Base-by-base conservation (phyloP, 2,888 invertebrate genomes). In the Hylaea fasciaria region DNA sequence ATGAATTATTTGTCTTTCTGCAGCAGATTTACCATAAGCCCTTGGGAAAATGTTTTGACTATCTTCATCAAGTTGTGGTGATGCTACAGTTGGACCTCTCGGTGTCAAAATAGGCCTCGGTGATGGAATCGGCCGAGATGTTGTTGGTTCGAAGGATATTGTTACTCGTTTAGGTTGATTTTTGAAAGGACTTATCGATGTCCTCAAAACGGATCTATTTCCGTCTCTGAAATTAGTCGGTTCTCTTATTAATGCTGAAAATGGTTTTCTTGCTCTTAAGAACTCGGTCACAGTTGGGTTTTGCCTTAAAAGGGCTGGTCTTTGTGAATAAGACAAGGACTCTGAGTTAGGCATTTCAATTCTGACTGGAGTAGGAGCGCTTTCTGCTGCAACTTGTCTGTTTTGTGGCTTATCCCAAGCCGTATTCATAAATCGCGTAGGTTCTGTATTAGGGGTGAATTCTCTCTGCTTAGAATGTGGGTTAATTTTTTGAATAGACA, bases 71-170 rank as follows among this genome's bases (percentile, higher is more conserved):
- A 17, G 10, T 43, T 44, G 45, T 13, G 54, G 41, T 28, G 49
- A 28, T 46, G 45, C 7, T 12, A 39, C 45, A 11, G 29, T 47
- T 14, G 47, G 41, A 48, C 17, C 51, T 48, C 43, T 53, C 55
- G 32, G 41, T 44, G 28, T 61, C 1, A 44, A 29, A 2, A 51
- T 22, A 4, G 47, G 41, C 52, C 47, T n/a, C 55, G 37, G 17
- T 51, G 52, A 22, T 45, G 29, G 12, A 12, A 64, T 45, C 17
- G 73, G 67, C 14, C 17, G 57, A 7, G 64, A 32, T 48, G 74
- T 74, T 0, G 74, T 71, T 8, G 73, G 62, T 14, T 55, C 66
- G 68, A 83, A 77, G 2, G 79, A 72, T 28, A 83, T 77, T 58
- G 74, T 80, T 13, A 80, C 68, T 63, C 77, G 80, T 57, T 61